Percentiles rank a stretch among this genome's conserved stretches.
phyloP scores from a whole-genome alignment of 2,888 invertebrate genomes.

The Allygus modestus region DNA sequence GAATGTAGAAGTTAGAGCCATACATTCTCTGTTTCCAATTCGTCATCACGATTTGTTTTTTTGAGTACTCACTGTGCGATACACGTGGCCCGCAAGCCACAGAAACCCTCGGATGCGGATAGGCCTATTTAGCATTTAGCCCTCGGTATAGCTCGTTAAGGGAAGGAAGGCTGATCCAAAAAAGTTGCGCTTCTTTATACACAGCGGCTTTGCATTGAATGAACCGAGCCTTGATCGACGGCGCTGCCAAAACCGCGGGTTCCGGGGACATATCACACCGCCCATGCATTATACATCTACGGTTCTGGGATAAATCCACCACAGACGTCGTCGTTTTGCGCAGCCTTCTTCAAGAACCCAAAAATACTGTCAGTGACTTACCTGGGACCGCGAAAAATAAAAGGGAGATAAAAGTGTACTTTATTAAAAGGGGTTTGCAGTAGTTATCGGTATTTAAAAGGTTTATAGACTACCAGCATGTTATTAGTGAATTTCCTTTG shows the following conservation, averaged over 20 bases:
- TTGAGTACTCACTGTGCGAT: too few species aligned
- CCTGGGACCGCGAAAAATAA: background rate
- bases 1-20: too few species aligned
- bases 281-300: conserved; percentile 47
- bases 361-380: conserved; percentile 19
- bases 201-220: conserved; percentile 57
- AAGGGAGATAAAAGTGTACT: too few species aligned
- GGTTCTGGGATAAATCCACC: conserved; percentile 7
- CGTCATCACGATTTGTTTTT: too few species aligned
- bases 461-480: too few species aligned
- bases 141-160: conserved; percentile 30
- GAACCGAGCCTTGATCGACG: conserved; percentile 38
- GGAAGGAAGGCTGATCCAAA: background rate
- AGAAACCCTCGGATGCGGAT: too few species aligned
- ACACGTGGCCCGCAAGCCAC: too few species aligned
- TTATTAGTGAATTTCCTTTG: too few species aligned
- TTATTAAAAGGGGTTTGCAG: too few species aligned
- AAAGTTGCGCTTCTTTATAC: conserved; percentile 45
- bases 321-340: background rate
- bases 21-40: too few species aligned
- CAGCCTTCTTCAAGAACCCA: background rate
- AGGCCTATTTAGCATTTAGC: conserved; percentile 9
- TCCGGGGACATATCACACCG: conserved; percentile 52
- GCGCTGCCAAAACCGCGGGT: conserved; percentile 46
- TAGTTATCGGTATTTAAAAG: too few species aligned